Percentiles rank a stretch among this genome's conserved stretches.
Evolutionary conservation across 2,113 vertebrate species (phyloP).

Genomic region (Ramphastos sulfuratus): DNA sequence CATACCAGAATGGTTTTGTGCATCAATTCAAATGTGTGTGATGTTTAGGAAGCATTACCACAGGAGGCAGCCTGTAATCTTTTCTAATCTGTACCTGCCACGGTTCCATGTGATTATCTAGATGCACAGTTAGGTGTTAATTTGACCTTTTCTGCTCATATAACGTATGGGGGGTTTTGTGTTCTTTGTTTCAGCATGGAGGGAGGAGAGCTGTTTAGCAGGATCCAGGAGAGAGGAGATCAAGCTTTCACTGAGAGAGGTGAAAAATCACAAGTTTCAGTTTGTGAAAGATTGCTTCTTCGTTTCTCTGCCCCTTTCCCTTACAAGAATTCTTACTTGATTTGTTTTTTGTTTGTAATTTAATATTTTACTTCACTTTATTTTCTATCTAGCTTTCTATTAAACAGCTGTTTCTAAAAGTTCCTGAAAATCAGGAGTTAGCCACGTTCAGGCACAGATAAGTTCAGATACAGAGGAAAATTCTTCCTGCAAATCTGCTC

Average conservation of each 20-base stretch:
- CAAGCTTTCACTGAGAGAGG: slow-evolving; percentile 98
- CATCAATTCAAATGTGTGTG: background rate
- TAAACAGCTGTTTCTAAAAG: background rate
- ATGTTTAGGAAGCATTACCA: background rate
- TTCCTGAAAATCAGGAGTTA: background rate
- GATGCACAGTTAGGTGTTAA: background rate
- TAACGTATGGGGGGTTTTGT: background rate
- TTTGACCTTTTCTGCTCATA: background rate
- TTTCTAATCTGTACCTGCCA: background rate
- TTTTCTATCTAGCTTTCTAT: background rate
- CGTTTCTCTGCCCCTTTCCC: background rate
- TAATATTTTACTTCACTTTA: background rate
- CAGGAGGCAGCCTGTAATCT: background rate
- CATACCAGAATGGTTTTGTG: background rate
- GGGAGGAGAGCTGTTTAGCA: slow-evolving; percentile 95
- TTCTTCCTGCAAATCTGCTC: background rate
- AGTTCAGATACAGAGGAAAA: background rate
- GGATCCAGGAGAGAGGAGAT: slow-evolving; percentile 96
- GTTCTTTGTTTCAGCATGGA: slow-evolving; percentile 87
- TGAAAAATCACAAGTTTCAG: slow-evolving; percentile 56
- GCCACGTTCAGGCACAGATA: background rate
- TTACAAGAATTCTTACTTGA: background rate
- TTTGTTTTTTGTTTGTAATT: background rate
- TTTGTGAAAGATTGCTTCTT: background rate
- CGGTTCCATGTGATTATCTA: background rate